A percentile compares a stretch with the other conserved stretches of the same genome.
Conservation (phyloP, 1,140 invertebrate genomes). For the Tetraneura akinire region DNA sequence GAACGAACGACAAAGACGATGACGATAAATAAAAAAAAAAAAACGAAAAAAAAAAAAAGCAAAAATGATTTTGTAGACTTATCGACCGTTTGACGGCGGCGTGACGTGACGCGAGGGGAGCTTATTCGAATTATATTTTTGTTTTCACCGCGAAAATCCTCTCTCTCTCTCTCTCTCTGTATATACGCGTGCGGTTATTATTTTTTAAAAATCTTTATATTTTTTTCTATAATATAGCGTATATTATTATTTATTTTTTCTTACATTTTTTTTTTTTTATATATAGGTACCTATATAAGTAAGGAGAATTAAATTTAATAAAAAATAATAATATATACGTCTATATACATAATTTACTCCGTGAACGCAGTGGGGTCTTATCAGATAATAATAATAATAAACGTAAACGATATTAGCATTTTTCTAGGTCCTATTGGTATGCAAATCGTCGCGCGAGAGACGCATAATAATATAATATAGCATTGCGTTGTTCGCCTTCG, state of each 20-base stretch:
- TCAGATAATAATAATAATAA: conserved; percentile 36
- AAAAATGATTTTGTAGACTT: conserved; percentile 23
- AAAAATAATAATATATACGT: not conserved
- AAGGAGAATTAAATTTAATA: not conserved
- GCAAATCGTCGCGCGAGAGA: conserved; percentile 7
- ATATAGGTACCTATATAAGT: no score
- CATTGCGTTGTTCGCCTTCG: not conserved
- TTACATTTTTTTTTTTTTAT: not conserved
- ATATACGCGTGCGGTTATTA: conserved; percentile 23
- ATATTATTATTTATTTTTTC: no score
- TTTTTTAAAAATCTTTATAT: conserved; percentile 1
- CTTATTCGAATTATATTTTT: conserved; percentile 43
- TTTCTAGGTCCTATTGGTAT: conserved; percentile 25
- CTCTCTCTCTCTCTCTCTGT: no score
- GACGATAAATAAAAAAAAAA: no score
- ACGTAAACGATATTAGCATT: conserved; percentile 24
- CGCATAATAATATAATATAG: not conserved
- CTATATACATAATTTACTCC: not conserved
- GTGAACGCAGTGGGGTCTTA: not conserved
- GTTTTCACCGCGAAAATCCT: conserved; percentile 6
- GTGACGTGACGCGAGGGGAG: not conserved
- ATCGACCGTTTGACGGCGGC: not conserved
- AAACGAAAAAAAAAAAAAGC: no score
- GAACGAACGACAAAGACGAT: no score
- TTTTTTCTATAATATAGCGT: not conserved